Evolutionary conservation across 2,888 invertebrate genomes (phyloP), one percentile per base, ranked within the genome.

Genomic region (Pyrgus malvae): DNA sequence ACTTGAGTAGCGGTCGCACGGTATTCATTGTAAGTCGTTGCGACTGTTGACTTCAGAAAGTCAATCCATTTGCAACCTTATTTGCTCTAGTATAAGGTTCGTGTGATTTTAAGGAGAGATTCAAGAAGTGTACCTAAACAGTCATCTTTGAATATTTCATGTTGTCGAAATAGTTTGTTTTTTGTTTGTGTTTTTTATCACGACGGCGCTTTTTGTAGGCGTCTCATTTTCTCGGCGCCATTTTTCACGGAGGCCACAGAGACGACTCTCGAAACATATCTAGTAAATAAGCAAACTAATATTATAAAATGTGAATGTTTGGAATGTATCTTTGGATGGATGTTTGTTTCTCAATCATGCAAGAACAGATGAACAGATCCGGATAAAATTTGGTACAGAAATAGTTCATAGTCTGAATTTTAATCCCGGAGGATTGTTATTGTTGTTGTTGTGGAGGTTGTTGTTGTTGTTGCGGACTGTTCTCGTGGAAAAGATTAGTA

Each of bases 181-280:
- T 74, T 72, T 69, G 65, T 68, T 59, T 59, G 64, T 59, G 51
- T 60, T 60, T 68, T 69, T 67, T 65, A 66, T 67, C 57, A 60
- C 46, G 68, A 53, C 58, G 67, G 58, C 42, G 59, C 61, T 80
- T 83, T 82, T 83, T 83, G 70, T 72, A 37, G 64, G 69, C 70
- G 73, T 76, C 72, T 72, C 67, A 78, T 81, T 82, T 79, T 76
- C 76, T 72, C 65, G 69, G 78, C 78, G 77, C 79, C 77, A 74
- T 79, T 80, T 80, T 80, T 77, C 74, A 72, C 66, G 59, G 68
- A 64, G 69, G 68, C 69, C 64, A 60, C 57, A 25, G 35, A 42
- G 44, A 44, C 44, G 48, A 51, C 35, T 44, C 37, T 44, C 37
- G 35, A 51, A 37, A 31, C 21, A 41, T 41, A 33, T 41, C 7